phyloP scores from a whole-genome alignment of 2,888 invertebrate genomes.

The Didymodactylos carnosus region DNA sequence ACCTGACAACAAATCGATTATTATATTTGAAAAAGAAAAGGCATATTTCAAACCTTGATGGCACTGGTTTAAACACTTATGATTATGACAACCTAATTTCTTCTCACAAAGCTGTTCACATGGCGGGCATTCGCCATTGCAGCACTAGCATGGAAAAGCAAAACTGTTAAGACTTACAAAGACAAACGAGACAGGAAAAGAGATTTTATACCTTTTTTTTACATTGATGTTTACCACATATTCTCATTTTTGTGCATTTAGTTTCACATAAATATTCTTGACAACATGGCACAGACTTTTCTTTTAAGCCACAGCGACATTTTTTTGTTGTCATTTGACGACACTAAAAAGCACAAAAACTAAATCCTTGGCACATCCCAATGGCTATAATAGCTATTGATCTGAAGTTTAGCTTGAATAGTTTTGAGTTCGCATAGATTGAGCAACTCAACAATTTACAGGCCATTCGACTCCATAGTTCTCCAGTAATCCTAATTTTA shows the following conservation, averaged over 20 bases:
- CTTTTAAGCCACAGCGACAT: conserved; percentile 58
- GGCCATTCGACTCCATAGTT: too few relatives aligned
- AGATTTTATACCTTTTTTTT: conserved; percentile 49
- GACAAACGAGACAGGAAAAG: conserved; percentile 1
- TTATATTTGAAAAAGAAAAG: background rate
- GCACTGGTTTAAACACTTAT: conserved; percentile 60
- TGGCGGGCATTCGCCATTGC: conserved; percentile 51
- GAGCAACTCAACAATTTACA: too few relatives aligned
- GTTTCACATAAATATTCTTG: conserved; percentile 67
- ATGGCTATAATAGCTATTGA: background rate
- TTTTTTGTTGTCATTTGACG: conserved; percentile 53
- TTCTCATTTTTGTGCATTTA: conserved; percentile 59
- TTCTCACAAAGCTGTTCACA: conserved; percentile 48
- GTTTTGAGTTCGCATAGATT: too few relatives aligned
- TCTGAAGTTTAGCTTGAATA: background rate
- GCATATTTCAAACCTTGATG: conserved; percentile 45
- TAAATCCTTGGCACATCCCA: background rate
- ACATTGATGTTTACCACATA: conserved; percentile 69
- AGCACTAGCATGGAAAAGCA: conserved; percentile 44
- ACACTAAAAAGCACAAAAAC: conserved; percentile 35
- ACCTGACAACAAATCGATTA: background rate
- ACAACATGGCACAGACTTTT: conserved; percentile 61
- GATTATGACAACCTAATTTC: conserved; percentile 60
- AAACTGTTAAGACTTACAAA: background rate
- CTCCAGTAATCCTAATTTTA: too few relatives aligned